Conservation (phyloP, 2,888 invertebrate species). For the Neoscelio sp. region DNA sequence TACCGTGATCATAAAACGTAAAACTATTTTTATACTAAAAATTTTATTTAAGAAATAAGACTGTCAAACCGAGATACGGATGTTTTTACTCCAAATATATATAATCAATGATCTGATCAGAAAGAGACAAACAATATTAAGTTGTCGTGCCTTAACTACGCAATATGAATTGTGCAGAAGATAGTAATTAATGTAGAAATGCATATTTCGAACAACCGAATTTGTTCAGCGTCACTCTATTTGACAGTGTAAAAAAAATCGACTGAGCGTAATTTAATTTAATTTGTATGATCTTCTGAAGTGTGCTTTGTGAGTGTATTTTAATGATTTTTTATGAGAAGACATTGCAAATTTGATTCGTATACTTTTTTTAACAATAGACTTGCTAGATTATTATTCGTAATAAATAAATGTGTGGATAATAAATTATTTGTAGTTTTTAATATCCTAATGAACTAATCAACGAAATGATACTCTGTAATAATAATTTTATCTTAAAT, state of each 20-base stretch:
- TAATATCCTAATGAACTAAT: too few relatives aligned
- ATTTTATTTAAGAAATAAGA: background rate
- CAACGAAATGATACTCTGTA: too few relatives aligned
- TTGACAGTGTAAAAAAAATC: background rate
- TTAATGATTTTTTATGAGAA: slow-evolving; percentile 1
- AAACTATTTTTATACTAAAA: background rate
- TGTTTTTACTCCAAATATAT: too few relatives aligned
- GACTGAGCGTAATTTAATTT: background rate
- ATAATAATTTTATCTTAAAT: too few relatives aligned
- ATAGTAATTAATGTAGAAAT: background rate
- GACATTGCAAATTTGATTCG: background rate
- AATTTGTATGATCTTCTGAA: background rate
- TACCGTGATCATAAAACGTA: background rate
- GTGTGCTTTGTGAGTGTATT: slow-evolving; percentile 10
- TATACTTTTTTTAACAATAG: background rate
- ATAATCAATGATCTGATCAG: too few relatives aligned
- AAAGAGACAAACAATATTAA: too few relatives aligned
- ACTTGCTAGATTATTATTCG: background rate
- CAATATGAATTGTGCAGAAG: too few relatives aligned
- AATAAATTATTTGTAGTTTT: background rate
- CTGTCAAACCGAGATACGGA: background rate
- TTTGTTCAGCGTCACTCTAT: too few relatives aligned
- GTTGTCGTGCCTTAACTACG: too few relatives aligned
- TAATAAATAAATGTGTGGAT: slow-evolving; percentile 2
- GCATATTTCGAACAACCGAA: background rate